Conservation (phyloP, 2,888 invertebrate species). For the Lysandra coridon region DNA sequence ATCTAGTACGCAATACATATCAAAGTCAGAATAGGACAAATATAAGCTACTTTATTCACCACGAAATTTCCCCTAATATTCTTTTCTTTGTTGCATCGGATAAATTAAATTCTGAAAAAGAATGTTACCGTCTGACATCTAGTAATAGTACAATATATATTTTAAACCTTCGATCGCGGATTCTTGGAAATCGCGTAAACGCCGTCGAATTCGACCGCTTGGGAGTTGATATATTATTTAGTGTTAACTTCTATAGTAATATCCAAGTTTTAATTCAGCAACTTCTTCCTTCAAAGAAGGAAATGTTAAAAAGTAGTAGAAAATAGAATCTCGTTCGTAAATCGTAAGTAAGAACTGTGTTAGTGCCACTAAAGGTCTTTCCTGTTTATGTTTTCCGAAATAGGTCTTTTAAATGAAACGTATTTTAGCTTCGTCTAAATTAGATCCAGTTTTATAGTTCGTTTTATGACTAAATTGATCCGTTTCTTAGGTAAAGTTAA, state of each 20-base stretch:
- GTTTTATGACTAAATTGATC: constrained; percentile 24
- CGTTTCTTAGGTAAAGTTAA: constrained; percentile 7
- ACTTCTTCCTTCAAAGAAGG: not conserved
- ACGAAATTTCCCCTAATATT: too few species aligned
- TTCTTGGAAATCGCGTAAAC: too few species aligned
- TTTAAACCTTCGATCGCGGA: too few species aligned
- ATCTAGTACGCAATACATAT: too few species aligned
- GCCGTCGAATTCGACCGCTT: too few species aligned
- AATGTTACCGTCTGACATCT: too few species aligned
- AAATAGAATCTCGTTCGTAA: not conserved
- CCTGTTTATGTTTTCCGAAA: constrained; percentile 27
- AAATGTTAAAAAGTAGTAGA: not conserved
- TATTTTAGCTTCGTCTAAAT: constrained; percentile 24
- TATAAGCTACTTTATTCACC: too few species aligned
- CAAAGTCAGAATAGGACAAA: too few species aligned
- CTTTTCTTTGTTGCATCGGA: too few species aligned
- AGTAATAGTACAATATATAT: too few species aligned
- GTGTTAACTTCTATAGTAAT: not conserved
- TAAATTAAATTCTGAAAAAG: too few species aligned
- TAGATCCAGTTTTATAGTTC: constrained; percentile 24
- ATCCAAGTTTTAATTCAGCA: not conserved
- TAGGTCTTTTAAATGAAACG: constrained; percentile 23
- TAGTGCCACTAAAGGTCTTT: constrained; percentile 16
- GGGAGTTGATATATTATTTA: too few species aligned
- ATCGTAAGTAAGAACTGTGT: not conserved